Percentiles rank a stretch among this genome's conserved stretches.
These are phyloP conservation scores for Esox masquinongy DNA, from an alignment of 2,797 vertebrate genomes.

Conservation along the genomic window DNA sequence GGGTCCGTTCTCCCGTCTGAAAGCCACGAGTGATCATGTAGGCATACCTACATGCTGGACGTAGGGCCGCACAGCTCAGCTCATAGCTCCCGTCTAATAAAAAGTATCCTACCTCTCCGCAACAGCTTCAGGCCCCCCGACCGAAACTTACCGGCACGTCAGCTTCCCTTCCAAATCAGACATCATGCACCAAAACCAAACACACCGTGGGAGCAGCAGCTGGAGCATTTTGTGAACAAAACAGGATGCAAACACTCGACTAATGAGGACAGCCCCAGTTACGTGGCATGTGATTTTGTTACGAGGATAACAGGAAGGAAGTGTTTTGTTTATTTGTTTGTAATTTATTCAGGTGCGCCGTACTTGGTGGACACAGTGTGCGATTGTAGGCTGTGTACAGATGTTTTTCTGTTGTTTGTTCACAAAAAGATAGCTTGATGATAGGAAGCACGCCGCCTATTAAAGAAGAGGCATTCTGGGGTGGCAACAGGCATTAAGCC, in stretches of 20 bases:
- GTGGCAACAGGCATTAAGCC: conserved; percentile 56
- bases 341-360: neutral
- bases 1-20: neutral
- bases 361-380: neutral
- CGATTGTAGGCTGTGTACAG: neutral
- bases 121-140: conserved; percentile 62
- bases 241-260: conserved; percentile 20
- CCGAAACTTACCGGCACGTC: conserved; percentile 72
- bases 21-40: neutral
- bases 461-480: conserved; percentile 40
- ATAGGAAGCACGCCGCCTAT: conserved; percentile 56
- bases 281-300: neutral
- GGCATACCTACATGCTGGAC: neutral
- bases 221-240: conserved; percentile 66
- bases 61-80: conserved; percentile 16
- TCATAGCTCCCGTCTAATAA: conserved; percentile 33
- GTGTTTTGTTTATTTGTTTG: neutral
- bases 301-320: neutral
- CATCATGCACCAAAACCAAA: conserved; percentile 62
- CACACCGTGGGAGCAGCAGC: conserved; percentile 27
- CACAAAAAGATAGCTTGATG: conserved; percentile 65
- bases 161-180: conserved; percentile 65
- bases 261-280: neutral
- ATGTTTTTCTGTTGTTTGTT: conserved; percentile 45
- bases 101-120: conserved; percentile 73